Percentiles rank a stretch among this genome's conserved stretches.
phyloP scores from a whole-genome alignment of 1,140 invertebrate genomes.

The Drosophila erecta region DNA sequence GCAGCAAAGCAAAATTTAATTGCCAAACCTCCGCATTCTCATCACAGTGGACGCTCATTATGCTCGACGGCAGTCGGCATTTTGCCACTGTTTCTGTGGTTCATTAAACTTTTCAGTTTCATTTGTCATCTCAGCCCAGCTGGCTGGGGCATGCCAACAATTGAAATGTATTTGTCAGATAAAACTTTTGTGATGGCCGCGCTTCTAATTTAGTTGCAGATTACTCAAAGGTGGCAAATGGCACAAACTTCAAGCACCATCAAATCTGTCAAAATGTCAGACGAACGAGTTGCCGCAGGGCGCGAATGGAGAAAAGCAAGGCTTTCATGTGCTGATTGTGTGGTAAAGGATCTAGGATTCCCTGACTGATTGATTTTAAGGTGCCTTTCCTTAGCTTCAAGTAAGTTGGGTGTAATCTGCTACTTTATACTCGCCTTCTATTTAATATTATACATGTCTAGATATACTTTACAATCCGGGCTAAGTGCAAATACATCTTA shows the following conservation, averaged over 20 bases:
- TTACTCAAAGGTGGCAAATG: constrained; percentile 53
- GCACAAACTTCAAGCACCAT: constrained; percentile 45
- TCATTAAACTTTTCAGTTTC: constrained; percentile 79
- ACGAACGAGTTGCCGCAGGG: constrained; percentile 35
- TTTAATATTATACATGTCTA: too few species aligned
- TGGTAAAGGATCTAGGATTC: constrained; percentile 26
- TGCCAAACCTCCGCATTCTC: constrained; percentile 26
- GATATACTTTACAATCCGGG: too few species aligned
- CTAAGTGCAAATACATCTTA: too few species aligned
- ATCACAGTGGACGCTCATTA: constrained; percentile 38
- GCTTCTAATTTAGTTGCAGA: constrained; percentile 45
- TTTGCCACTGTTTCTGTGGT: constrained; percentile 71
- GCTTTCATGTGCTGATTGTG: constrained; percentile 43
- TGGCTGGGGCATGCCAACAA: constrained; percentile 40
- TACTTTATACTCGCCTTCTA: too few species aligned
- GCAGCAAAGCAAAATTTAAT: constrained; percentile 69
- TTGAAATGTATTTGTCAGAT: constrained; percentile 80
- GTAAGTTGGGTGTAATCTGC: too few species aligned
- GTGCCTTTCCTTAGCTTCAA: too few species aligned
- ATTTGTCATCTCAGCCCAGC: constrained; percentile 60
- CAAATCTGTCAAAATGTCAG: constrained; percentile 50
- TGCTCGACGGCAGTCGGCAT: constrained; percentile 55
- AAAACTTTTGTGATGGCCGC: constrained; percentile 68
- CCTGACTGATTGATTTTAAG: constrained; percentile 13
- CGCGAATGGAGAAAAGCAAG: not conserved